phyloP scores from a whole-genome alignment of 2,113 vertebrate species.

The Hippocampus comes region DNA sequence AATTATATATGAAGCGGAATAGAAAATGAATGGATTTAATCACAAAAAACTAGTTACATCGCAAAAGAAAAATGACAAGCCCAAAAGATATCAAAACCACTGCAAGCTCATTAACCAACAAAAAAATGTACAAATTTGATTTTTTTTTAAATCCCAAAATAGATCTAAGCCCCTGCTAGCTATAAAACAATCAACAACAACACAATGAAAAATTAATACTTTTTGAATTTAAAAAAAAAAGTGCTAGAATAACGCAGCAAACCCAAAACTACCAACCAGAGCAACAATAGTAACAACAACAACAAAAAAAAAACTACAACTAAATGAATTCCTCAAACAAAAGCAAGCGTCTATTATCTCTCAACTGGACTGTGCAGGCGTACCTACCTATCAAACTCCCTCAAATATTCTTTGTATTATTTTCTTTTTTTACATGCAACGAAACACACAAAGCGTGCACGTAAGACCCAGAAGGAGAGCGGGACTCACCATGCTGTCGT shows the following conservation, averaged over 20 bases:
- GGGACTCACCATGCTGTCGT: slow-evolving; percentile 86
- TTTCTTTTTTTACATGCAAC: background rate
- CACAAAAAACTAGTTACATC: background rate
- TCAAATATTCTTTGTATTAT: background rate
- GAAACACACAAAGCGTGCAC: background rate
- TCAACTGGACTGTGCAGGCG: background rate
- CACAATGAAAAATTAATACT: background rate
- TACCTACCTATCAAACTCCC: background rate
- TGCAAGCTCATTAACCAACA: no score
- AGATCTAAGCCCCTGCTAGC: no score
- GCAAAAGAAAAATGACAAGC: no score
- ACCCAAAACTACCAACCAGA: background rate
- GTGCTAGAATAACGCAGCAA: background rate
- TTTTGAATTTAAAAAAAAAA: no score
- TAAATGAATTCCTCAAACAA: background rate
- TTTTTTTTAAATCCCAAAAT: no score
- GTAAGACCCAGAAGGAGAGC: background rate
- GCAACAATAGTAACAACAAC: background rate
- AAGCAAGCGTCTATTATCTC: background rate
- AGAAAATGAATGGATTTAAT: background rate
- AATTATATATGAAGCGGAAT: background rate
- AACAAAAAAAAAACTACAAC: background rate
- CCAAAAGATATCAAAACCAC: no score
- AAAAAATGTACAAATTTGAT: no score
- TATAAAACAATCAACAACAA: background rate